Conservation (phyloP, 2,888 invertebrate genomes). For the Apotomis capreana region DNA sequence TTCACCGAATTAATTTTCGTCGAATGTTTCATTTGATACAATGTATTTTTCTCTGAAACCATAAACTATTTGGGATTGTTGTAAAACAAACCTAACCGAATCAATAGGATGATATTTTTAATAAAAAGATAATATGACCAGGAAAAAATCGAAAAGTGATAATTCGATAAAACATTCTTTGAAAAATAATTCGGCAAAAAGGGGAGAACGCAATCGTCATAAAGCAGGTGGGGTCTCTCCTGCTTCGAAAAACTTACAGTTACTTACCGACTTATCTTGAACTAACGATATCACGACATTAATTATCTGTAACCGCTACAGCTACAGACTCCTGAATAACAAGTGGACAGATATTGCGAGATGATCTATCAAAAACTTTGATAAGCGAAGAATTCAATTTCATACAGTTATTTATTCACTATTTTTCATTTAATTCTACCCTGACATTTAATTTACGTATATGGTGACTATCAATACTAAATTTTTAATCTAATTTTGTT, state of each 20-base stretch:
- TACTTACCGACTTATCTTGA: slow-evolving; percentile 56
- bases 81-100: too few species aligned
- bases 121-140: too few species aligned
- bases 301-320: slow-evolving; percentile 55
- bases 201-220: too few species aligned
- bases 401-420: slow-evolving; percentile 67
- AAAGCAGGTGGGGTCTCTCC: background rate
- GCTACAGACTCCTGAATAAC: slow-evolving; percentile 61
- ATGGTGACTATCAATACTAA: slow-evolving; percentile 86
- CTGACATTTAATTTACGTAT: slow-evolving; percentile 95
- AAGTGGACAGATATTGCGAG: slow-evolving; percentile 77
- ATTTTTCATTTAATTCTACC: slow-evolving; percentile 83
- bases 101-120: too few species aligned
- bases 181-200: too few species aligned
- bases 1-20: too few species aligned
- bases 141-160: too few species aligned
- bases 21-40: too few species aligned
- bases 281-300: slow-evolving; percentile 74
- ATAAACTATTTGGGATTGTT: too few species aligned
- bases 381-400: slow-evolving; percentile 71
- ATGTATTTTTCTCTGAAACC: too few species aligned
- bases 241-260: slow-evolving; percentile 50
- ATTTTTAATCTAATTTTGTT: slow-evolving; percentile 73
- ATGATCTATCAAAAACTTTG: slow-evolving; percentile 68
- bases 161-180: too few species aligned